A percentile compares a stretch with the other conserved stretches of the same genome.
phyloP scores from a whole-genome alignment of 2,113 vertebrate genomes.

The Anthoscopus minutus region DNA sequence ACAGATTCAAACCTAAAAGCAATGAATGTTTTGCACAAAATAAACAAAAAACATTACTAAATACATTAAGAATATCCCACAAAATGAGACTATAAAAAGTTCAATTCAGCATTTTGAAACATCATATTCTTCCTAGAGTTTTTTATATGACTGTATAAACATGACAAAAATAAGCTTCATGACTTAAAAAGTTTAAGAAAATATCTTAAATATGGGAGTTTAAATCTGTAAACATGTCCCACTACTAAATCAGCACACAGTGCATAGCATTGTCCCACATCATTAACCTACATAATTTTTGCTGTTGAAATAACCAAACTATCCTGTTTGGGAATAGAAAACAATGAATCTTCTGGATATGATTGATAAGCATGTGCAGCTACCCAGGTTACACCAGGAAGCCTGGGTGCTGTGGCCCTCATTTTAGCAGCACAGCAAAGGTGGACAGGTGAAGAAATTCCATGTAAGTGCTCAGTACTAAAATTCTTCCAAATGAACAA shows the following conservation, averaged over 20 bases:
- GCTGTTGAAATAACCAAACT: background rate
- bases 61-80: background rate
- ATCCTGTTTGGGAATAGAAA: background rate
- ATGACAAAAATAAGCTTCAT: background rate
- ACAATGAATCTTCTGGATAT: background rate
- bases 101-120: background rate
- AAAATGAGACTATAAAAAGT: background rate
- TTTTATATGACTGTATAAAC: background rate
- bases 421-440: background rate
- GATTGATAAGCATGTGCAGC: background rate
- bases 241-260: background rate
- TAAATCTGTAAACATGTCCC: background rate
- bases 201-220: background rate
- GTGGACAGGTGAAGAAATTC: background rate
- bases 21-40: background rate
- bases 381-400: background rate
- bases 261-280: background rate
- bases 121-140: background rate
- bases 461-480: background rate
- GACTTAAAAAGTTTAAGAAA: background rate
- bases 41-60: background rate
- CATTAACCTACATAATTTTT: background rate
- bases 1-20: background rate
- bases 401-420: rapidly evolving
- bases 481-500: background rate